Evolutionary conservation across 1,140 invertebrate species (phyloP), one percentile per base, ranked within the genome.

Genomic region (Drosophila sturtevanti): DNA sequence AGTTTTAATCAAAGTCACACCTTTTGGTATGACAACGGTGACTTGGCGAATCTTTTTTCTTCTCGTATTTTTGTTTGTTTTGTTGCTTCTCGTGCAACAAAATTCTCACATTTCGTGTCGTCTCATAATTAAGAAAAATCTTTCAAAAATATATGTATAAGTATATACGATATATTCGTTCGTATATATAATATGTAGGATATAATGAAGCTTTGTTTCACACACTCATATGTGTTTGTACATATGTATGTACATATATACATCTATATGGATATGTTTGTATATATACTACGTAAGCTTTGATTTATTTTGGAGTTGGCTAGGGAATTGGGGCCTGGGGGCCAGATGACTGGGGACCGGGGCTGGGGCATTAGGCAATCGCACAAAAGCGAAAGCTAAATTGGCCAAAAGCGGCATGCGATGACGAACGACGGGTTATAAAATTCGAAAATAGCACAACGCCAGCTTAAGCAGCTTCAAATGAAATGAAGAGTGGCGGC

Each of bases 61-160:
- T 38, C 73, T 67, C 58, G 63, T 82, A 61, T 31, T 3, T 31
- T 31, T 31, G 2, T 31, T 31, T 31, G 27, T 31, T 31, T 6
- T 31, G 27, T 6, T 31, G 27, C 7, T 31, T 4, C 27, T 66
- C 72, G 65, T 84, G 66, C 72, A 77, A n/a, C 18, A 14, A 48
- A 48, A 72, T 87, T 82, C 84, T 87, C 82, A 82, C 79, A 86
- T 82, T 86, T 87, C 79, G 84, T 86, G 82, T 65, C 48, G 80
- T 87, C 76, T 79, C 60, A 89, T 89, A 87, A 87, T 87, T 87
- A 87, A 87, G 76, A 87, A 87, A 86, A 82, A 87, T 89, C 76
- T 87, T 87, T 84, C 84, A 77, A 87, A 89, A 89, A 71, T 75
- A 2, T 44, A 44, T 44, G 7, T 1, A 38, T 38, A 0, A n/a